Conservation (phyloP, 2,888 invertebrate genomes). For the Acanthosepion lycidas region DNA sequence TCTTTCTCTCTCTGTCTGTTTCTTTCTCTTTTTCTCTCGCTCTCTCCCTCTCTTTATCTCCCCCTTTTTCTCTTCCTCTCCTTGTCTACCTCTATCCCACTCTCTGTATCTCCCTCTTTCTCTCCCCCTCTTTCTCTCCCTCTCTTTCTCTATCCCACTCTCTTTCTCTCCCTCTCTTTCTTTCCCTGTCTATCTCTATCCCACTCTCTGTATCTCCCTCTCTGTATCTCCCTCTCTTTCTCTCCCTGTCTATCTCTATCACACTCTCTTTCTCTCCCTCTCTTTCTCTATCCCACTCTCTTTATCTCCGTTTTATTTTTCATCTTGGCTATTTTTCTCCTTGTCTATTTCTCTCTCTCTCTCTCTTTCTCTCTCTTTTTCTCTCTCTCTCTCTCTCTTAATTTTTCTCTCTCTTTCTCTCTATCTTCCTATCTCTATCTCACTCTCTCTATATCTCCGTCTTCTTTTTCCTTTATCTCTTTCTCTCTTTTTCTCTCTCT, state of each 20-base stretch:
- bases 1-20: no score
- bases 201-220: not conserved
- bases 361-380: not conserved
- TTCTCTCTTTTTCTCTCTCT: not conserved
- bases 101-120: not conserved
- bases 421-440: not conserved
- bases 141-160: not conserved
- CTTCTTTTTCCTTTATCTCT: not conserved
- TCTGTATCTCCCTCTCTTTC: not conserved
- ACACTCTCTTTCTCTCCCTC: not conserved
- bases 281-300: not conserved
- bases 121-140: not conserved
- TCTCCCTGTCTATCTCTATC: not conserved
- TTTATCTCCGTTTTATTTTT: not conserved
- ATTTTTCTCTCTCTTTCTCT: not conserved
- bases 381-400: not conserved
- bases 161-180: not conserved
- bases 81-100: not conserved
- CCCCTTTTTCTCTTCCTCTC: no score
- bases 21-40: no score
- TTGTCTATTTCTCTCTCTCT: not conserved
- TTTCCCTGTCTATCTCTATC: not conserved
- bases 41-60: not conserved
- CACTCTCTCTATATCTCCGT: not conserved
- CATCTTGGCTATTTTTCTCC: not conserved